A percentile compares a stretch with the other conserved stretches of the same genome.
Conservation (phyloP, 2,113 vertebrate genomes). For the Microcebus murinus region DNA sequence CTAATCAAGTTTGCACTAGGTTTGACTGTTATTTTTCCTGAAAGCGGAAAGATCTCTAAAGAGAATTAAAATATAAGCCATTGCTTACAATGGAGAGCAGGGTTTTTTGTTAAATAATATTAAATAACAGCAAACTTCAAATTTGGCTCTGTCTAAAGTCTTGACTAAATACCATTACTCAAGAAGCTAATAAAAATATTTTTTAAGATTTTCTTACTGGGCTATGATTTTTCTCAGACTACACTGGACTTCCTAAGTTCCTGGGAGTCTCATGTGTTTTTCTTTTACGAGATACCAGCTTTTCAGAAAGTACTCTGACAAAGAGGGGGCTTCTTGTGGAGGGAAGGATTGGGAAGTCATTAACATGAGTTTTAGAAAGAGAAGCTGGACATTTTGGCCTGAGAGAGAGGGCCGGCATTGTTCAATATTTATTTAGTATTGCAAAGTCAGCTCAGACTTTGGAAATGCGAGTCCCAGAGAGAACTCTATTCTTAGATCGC, state of each 20-base stretch:
- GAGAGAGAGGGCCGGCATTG: background rate
- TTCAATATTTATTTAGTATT: background rate
- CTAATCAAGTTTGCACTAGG: background rate
- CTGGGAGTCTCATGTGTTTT: background rate
- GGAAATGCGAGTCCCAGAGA: background rate
- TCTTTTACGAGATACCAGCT: background rate
- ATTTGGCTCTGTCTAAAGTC: constrained; percentile 43
- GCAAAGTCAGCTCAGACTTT: constrained; percentile 27
- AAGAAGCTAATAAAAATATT: constrained; percentile 64
- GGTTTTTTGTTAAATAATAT: constrained; percentile 24
- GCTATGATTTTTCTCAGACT: constrained; percentile 17
- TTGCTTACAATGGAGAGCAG: background rate
- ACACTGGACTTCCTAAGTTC: background rate
- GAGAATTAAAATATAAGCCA: background rate
- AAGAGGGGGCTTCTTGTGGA: background rate
- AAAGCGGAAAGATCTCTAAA: background rate
- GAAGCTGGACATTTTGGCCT: background rate
- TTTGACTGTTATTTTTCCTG: background rate
- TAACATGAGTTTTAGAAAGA: background rate
- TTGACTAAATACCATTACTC: constrained; percentile 37
- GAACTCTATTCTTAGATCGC: background rate
- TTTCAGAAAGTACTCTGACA: background rate
- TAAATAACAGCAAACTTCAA: constrained; percentile 64
- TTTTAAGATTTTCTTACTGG: constrained; percentile 44
- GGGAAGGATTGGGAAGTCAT: background rate